phyloP scores from a whole-genome alignment of 2,888 invertebrate species.

The Volucella zonaria region DNA sequence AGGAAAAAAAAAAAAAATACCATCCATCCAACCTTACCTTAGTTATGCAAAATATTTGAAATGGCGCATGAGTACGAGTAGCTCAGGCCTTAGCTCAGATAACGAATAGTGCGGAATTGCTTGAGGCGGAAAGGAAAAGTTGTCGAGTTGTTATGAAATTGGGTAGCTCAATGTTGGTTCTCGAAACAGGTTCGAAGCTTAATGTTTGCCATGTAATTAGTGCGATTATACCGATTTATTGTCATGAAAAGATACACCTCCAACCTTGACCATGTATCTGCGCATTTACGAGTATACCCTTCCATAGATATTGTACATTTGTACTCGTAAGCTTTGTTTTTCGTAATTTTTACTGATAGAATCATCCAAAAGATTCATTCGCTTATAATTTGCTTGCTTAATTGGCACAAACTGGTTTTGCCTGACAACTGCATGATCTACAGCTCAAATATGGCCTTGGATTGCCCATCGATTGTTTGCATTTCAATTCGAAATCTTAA shows the following conservation, averaged over 20 bases:
- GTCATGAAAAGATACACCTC: not conserved
- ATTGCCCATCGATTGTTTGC: too few species aligned
- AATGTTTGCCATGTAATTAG: slow-evolving; percentile 9
- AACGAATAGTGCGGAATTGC: slow-evolving; percentile 49
- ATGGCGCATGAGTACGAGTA: slow-evolving; percentile 7
- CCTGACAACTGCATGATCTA: not conserved
- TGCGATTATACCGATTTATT: slow-evolving; percentile 19
- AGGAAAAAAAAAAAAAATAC: not conserved
- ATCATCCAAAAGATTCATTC: too few species aligned
- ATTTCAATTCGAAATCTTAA: too few species aligned
- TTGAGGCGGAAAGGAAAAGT: slow-evolving; percentile 52
- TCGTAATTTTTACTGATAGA: too few species aligned
- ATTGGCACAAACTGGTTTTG: not conserved
- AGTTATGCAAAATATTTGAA: slow-evolving; percentile 59
- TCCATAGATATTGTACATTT: too few species aligned
- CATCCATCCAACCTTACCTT: slow-evolving; percentile 3
- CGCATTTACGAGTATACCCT: not conserved
- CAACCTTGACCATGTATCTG: slow-evolving; percentile 32
- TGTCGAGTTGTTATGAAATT: slow-evolving; percentile 33
- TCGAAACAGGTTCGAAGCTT: slow-evolving; percentile 35
- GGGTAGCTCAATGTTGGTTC: slow-evolving; percentile 5
- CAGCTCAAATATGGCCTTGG: not conserved
- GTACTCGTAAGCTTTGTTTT: too few species aligned
- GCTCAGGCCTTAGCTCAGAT: not conserved
- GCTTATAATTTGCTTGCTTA: too few species aligned